Percentiles rank a stretch among this genome's conserved stretches.
phyloP scores from a whole-genome alignment of 2,888 invertebrate species.

The Andrena marginata region DNA sequence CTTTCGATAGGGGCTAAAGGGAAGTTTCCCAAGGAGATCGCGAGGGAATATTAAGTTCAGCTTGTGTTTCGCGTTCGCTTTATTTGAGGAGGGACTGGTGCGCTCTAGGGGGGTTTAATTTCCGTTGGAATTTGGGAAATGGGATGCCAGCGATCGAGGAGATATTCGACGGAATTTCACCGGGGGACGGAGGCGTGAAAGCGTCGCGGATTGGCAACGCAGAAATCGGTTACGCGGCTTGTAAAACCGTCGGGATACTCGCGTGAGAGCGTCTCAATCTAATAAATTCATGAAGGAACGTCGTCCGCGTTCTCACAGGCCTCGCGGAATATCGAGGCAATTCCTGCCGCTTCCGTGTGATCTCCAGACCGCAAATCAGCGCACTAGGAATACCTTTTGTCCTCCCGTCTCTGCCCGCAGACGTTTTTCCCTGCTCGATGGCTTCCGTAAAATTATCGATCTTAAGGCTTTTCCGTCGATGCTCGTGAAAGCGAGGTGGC shows the following conservation, averaged over 20 bases:
- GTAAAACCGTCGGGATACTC: conserved; percentile 35
- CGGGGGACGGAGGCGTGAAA: conserved; percentile 38
- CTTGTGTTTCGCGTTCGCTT: neutral
- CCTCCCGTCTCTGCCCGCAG: conserved; percentile 16
- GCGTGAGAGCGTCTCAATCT: conserved; percentile 76
- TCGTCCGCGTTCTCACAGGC: conserved; percentile 68
- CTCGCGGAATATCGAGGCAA: conserved; percentile 58
- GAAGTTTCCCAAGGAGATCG: neutral
- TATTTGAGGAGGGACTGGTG: neutral
- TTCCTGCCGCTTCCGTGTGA: conserved; percentile 67
- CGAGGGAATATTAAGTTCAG: neutral
- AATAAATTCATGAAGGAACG: conserved; percentile 71
- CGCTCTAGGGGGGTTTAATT: too few relatives aligned
- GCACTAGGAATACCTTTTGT: conserved; percentile 35
- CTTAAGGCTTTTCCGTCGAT: neutral
- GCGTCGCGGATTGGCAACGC: conserved; percentile 43
- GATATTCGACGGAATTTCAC: conserved; percentile 29
- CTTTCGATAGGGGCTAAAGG: neutral
- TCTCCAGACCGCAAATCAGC: conserved; percentile 69
- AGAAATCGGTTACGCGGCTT: conserved; percentile 43
- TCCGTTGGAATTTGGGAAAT: too few relatives aligned
- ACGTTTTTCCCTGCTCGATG: conserved; percentile 14
- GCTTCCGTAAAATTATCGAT: conserved; percentile 1
- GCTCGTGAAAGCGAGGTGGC: neutral
- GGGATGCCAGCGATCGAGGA: neutral